These are phyloP conservation scores for Omphaloscelis lunosa DNA, from an alignment of 2,888 invertebrate genomes.

Conservation along the genomic window DNA sequence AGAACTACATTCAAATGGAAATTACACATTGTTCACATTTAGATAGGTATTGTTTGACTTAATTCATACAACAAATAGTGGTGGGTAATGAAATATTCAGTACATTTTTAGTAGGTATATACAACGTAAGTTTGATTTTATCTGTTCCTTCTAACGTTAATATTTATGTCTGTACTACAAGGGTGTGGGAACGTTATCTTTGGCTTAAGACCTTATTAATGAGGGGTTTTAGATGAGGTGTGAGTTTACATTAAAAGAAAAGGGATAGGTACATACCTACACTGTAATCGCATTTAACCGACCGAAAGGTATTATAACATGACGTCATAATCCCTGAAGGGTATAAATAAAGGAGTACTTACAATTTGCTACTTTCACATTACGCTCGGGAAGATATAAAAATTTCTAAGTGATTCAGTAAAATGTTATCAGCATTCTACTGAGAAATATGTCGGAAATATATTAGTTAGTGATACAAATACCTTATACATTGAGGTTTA, in stretches of 20 bases:
- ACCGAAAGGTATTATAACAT: not conserved
- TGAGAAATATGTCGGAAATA: not conserved
- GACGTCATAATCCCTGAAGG: not conserved
- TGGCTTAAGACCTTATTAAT: conserved; percentile 2
- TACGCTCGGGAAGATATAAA: not conserved
- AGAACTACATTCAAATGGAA: not conserved
- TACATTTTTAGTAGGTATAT: conserved; percentile 7
- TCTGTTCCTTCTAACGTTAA: conserved; percentile 3
- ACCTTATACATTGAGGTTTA: not conserved
- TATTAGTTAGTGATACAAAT: not conserved
- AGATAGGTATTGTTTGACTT: not conserved
- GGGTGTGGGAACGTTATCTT: conserved; percentile 8
- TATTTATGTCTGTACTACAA: conserved; percentile 7
- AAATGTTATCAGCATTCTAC: conserved; percentile 1
- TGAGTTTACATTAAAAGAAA: not conserved
- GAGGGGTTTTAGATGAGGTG: not conserved
- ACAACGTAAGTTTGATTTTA: conserved; percentile 16
- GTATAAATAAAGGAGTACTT: not conserved
- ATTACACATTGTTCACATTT: conserved; percentile 1
- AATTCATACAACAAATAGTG: conserved; percentile 7
- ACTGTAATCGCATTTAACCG: not conserved
- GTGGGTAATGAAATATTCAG: conserved; percentile 36
- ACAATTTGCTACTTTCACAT: no score
- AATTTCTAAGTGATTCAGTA: not conserved
- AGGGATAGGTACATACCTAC: not conserved